Conservation (phyloP, 2,888 invertebrate genomes). For the Amiota communis region DNA sequence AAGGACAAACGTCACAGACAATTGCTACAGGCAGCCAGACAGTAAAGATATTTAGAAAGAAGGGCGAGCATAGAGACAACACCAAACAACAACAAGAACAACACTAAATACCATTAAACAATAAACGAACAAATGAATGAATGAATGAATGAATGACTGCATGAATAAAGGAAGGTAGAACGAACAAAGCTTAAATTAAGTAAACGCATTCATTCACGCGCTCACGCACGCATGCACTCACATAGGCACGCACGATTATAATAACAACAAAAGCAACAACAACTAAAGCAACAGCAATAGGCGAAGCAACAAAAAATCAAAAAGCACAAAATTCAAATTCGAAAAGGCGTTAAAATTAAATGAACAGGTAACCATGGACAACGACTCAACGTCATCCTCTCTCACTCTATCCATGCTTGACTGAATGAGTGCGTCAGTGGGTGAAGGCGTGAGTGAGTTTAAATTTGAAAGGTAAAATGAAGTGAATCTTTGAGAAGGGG, state of each 20-base stretch:
- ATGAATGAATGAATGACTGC: too few species aligned
- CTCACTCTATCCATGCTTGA: too few species aligned
- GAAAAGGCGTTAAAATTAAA: conserved; percentile 30
- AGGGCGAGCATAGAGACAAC: background rate
- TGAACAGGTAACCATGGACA: conserved; percentile 27
- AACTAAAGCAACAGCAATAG: background rate
- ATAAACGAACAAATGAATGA: conserved; percentile 8
- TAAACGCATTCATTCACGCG: conserved; percentile 22
- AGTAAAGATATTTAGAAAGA: background rate
- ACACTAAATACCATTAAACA: conserved; percentile 23
- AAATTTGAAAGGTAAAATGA: too few species aligned
- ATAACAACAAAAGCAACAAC: background rate
- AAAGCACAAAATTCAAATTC: conserved; percentile 12
- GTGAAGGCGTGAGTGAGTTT: background rate
- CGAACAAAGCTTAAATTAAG: conserved; percentile 15
- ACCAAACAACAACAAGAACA: conserved; percentile 6
- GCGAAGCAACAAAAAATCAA: background rate
- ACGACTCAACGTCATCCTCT: background rate
- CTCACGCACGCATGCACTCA: conserved; percentile 15
- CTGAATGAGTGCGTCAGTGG: background rate
- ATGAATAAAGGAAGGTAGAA: too few species aligned
- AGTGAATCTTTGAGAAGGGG: too few species aligned
- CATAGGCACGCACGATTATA: background rate
- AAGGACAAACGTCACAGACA: background rate
- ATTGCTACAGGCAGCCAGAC: background rate